These are phyloP conservation scores for Nudaria mundana DNA, from an alignment of 2,888 invertebrate species.

Conservation along the genomic window DNA sequence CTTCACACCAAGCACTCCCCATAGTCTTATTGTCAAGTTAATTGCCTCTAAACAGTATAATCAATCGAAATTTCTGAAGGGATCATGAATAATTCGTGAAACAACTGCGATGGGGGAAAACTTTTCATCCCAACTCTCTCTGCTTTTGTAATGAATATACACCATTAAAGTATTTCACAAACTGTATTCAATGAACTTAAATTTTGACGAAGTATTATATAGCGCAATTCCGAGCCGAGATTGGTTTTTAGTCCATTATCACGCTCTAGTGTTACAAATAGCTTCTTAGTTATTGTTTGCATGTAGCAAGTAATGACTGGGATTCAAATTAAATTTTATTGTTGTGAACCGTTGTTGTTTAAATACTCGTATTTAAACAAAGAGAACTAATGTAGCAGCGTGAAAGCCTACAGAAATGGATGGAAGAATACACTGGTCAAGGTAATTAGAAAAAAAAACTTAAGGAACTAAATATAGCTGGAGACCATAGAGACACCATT, in stretches of 20 bases:
- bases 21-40: conserved; percentile 31
- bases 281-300: no score
- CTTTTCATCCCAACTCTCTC: conserved; percentile 36
- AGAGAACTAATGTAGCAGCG: no score
- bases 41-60: conserved; percentile 61
- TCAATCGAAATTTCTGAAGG: conserved; percentile 58
- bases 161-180: conserved; percentile 45
- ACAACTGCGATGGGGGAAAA: conserved; percentile 44
- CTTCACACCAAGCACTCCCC: conserved; percentile 4
- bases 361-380: no score
- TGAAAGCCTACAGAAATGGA: no score
- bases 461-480: no score
- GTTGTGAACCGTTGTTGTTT: no score
- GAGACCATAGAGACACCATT: no score
- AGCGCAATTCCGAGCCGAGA: conserved; percentile 26
- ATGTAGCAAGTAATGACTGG: no score
- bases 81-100: conserved; percentile 64
- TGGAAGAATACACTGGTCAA: no score
- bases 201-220: conserved; percentile 47
- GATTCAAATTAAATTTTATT: no score
- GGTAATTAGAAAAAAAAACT: no score
- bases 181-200: conserved; percentile 54
- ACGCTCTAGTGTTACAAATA: conserved; percentile 11
- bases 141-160: conserved; percentile 39
- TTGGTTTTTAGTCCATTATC: conserved; percentile 23